Conservation (phyloP, 2,113 vertebrate genomes). For the Eleginops maclovinus region DNA sequence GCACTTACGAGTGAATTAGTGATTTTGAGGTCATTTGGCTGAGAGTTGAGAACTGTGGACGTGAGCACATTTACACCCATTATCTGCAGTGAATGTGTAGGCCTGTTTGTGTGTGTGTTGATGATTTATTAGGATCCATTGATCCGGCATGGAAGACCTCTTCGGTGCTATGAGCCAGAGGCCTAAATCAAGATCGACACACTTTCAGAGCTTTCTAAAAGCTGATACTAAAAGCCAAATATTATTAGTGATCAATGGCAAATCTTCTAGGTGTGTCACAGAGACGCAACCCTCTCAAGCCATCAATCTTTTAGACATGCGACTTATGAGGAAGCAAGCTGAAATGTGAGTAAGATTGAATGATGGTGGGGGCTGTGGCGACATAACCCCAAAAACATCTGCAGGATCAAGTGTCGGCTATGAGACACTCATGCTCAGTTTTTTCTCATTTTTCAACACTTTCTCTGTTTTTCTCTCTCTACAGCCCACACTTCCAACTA, state of each 20-base stretch:
- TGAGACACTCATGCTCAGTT: neutral
- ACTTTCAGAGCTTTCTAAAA: conserved; percentile 16
- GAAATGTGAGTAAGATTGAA: conserved; percentile 11
- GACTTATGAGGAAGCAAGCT: neutral
- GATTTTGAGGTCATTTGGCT: conserved; percentile 63
- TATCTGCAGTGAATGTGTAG: conserved; percentile 31
- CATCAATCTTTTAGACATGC: conserved; percentile 15
- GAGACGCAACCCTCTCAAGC: neutral
- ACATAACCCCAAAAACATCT: conserved; percentile 50
- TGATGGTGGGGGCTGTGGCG: neutral
- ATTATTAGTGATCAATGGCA: conserved; percentile 35
- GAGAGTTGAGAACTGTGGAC: conserved; percentile 21
- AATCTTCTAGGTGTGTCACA: conserved; percentile 27
- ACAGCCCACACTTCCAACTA: neutral
- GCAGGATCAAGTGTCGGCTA: conserved; percentile 21
- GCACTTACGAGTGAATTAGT: conserved; percentile 44
- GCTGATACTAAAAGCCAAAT: conserved; percentile 26
- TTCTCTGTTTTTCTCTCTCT: neutral
- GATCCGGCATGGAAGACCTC: conserved; percentile 47
- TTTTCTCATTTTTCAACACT: neutral
- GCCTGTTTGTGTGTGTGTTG: conserved; percentile 10
- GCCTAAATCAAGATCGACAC: conserved; percentile 33
- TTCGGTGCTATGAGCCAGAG: conserved; percentile 6
- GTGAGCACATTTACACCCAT: conserved; percentile 39
- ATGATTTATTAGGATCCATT: conserved; percentile 42